Evolutionary conservation across 92 coral and sea anemone species (phyloP).

Genomic region (Parazoanthus swiftii): DNA sequence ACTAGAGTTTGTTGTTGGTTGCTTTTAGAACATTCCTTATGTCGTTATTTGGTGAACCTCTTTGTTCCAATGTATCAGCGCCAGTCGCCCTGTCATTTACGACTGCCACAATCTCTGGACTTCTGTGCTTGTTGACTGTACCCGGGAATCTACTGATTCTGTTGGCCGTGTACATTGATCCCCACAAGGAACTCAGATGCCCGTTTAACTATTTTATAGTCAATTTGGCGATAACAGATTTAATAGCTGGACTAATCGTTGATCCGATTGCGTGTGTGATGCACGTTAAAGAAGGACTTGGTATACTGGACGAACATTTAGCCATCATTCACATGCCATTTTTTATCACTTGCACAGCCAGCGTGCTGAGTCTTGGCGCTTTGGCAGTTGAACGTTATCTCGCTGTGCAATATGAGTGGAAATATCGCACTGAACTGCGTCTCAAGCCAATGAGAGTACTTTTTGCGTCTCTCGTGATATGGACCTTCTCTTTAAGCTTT

Average conservation of each 20-base stretch:
- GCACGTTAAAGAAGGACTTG: conserved; percentile 47
- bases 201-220: conserved; percentile 50
- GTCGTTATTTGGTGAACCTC: conserved; percentile 30
- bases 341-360: conserved; percentile 50
- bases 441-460: conserved; percentile 45
- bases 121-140: conserved; percentile 39
- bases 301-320: not conserved
- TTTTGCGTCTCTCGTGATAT: conserved; percentile 10
- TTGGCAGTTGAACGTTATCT: conserved; percentile 54
- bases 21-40: not conserved
- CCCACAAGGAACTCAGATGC: conserved; percentile 45
- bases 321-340: conserved; percentile 45
- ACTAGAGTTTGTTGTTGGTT: too few species aligned
- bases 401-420: conserved; percentile 41
- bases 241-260: conserved; percentile 45
- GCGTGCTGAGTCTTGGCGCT: conserved; percentile 48
- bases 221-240: conserved; percentile 50
- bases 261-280: conserved; percentile 40
- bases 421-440: conserved; percentile 41
- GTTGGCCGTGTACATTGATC: conserved; percentile 49
- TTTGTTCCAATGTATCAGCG: conserved; percentile 31
- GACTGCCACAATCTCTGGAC: conserved; percentile 38
- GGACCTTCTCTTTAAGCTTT: conserved; percentile 19
- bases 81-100: conserved; percentile 46
- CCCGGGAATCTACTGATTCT: conserved; percentile 58